These are phyloP conservation scores for Macaria notata DNA, from an alignment of 2,888 invertebrate species.

Conservation along the genomic window DNA sequence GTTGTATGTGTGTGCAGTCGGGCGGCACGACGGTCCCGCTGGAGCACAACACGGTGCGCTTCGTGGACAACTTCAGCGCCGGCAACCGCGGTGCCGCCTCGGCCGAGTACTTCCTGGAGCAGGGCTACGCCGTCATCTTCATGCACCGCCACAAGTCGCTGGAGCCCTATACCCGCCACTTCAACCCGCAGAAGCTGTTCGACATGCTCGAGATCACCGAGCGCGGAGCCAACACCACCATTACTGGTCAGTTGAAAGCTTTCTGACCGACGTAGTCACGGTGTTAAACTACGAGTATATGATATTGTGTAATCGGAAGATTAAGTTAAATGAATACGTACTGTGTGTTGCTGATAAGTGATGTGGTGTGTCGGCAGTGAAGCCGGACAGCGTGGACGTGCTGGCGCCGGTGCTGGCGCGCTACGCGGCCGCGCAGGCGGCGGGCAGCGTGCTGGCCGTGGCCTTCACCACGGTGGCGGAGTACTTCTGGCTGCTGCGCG, in stretches of 20 bases:
- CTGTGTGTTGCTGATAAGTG: too few species aligned
- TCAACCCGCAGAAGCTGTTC: conserved; percentile 89
- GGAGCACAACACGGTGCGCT: conserved; percentile 98
- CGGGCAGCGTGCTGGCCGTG: conserved; percentile 88
- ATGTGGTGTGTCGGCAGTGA: conserved; percentile 77
- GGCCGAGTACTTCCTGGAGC: conserved; percentile 95
- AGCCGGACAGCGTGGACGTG: conserved; percentile 87
- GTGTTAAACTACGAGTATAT: too few species aligned
- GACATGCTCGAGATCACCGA: conserved; percentile 89
- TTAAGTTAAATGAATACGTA: too few species aligned
- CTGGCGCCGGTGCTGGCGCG: conserved; percentile 87
- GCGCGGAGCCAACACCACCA: conserved; percentile 84
- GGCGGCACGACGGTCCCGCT: conserved; percentile 98
- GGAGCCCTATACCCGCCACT: conserved; percentile 95
- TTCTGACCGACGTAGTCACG: too few species aligned
- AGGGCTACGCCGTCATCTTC: conserved; percentile 94
- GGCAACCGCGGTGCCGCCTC: conserved; percentile 97
- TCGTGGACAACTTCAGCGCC: conserved; percentile 99
- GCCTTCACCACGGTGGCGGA: conserved; percentile 94
- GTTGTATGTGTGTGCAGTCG: conserved; percentile 82
- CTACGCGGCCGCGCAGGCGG: conserved; percentile 91
- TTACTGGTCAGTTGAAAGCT: conserved; percentile 76
- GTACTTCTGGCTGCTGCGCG: conserved; percentile 94
- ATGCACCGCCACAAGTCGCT: conserved; percentile 94
- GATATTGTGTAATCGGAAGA: too few species aligned